Conservation (phyloP, 1,140 invertebrate species). For the Sitobion miscanthi region DNA sequence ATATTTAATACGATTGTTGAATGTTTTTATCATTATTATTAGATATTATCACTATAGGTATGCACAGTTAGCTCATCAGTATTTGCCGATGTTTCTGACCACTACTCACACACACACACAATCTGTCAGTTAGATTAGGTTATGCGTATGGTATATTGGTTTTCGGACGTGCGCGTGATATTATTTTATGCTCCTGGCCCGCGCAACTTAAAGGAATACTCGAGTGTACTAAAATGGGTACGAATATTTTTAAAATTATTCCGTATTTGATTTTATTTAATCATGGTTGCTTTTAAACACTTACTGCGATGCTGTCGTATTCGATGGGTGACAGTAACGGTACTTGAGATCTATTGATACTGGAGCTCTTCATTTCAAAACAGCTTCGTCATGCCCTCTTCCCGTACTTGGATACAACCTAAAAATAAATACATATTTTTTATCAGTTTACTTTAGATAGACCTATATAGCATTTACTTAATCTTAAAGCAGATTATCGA, state of each 20-base stretch:
- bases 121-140: no score
- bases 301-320: background rate
- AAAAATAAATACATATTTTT: background rate
- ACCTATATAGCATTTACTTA: background rate
- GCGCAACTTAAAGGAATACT: no score
- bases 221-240: background rate
- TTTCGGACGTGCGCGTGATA: no score
- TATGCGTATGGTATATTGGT: no score
- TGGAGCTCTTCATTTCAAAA: conserved; percentile 33
- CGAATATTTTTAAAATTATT: background rate
- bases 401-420: background rate
- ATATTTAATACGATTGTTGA: no score
- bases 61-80: background rate
- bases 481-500: background rate
- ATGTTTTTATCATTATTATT: no score
- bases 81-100: background rate
- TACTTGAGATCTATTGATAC: background rate
- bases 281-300: background rate
- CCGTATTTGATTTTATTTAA: background rate
- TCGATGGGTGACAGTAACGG: background rate
- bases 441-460: background rate
- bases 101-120: background rate
- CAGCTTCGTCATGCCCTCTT: background rate
- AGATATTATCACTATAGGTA: no score
- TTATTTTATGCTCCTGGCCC: no score